phyloP scores from a whole-genome alignment of 2,797 vertebrate species.

The Lepus oiostolus region DNA sequence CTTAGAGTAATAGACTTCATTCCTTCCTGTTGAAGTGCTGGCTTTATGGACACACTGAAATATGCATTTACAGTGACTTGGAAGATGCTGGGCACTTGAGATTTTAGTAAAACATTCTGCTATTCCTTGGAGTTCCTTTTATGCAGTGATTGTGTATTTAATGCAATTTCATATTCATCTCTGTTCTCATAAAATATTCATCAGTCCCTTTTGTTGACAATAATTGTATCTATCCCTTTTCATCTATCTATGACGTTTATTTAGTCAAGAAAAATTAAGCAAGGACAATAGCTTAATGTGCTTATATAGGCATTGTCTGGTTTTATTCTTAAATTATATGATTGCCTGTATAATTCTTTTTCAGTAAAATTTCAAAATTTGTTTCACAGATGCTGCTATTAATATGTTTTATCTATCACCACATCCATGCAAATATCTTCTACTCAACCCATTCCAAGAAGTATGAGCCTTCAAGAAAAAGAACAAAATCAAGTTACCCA shows the following conservation, averaged over 20 bases:
- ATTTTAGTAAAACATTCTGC: neutral
- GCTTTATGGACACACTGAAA: neutral
- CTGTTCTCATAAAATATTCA: slow-evolving; percentile 29
- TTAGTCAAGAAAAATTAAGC: neutral
- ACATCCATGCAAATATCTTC: neutral
- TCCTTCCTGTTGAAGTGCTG: neutral
- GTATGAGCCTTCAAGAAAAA: neutral
- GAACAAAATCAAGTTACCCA: slow-evolving; percentile 13
- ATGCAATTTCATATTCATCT: neutral
- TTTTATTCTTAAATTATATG: neutral
- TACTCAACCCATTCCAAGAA: neutral
- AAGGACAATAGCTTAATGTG: neutral
- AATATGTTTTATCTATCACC: neutral
- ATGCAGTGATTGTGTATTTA: neutral
- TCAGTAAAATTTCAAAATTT: neutral
- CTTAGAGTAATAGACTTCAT: neutral
- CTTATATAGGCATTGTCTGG: neutral
- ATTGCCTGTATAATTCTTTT: neutral
- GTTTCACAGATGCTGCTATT: neutral
- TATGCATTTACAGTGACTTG: neutral
- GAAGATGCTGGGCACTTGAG: neutral
- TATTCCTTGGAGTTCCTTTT: neutral
- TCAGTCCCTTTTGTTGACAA: neutral
- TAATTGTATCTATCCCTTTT: neutral
- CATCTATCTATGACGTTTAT: neutral